Evolutionary conservation across 1,140 invertebrate genomes (phyloP), one percentile per base, ranked within the genome.

Genomic region (Lordiphosa collinella): DNA sequence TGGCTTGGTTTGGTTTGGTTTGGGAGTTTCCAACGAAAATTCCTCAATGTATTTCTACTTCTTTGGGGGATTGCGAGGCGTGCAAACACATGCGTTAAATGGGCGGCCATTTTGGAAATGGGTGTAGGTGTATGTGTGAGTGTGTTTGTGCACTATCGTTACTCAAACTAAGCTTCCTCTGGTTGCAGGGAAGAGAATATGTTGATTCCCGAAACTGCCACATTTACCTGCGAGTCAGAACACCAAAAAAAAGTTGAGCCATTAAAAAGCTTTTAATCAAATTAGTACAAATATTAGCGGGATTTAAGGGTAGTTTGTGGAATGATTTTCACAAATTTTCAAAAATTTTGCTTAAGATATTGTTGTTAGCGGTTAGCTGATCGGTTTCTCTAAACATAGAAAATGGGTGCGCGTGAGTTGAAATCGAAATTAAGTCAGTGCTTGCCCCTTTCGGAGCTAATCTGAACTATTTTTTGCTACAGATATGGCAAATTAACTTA

Each of bases 211-310:
- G 22, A 61, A 62, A 52, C 61, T 50, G 62, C 49, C 57, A 47
- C 63, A 65, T 76, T 80, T 84, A 69, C 76, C 78, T 68, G 55
- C 29, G 66, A 52, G 46, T 61, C 67, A 31, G 25, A 22, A 18
- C 9, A 34, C 54, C 54, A 58, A 43, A 78, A 43, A 78, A 71
- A 63, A 53, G 66, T 61, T 53, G 66, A 64, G 72, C 72, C 78
- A 82, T 84, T 82, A 84, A 82, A 82, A 82, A 68, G 78, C 67
- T 82, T 82, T 82, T 82, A 82, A 82, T 82, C 78, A 82, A 82
- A 82, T 82, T 78, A 78, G 58, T 78, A 67, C 46, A 78, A 84
- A 82, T 78, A 84, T 84, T 73, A 76, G 66, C 48, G 61, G 18
- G 52, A 43, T 36, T 8, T 22, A 5, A 7, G 29, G 7, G 7